phyloP scores from a whole-genome alignment of 2,888 invertebrate genomes.

The Rotaria magnacalcarata region DNA sequence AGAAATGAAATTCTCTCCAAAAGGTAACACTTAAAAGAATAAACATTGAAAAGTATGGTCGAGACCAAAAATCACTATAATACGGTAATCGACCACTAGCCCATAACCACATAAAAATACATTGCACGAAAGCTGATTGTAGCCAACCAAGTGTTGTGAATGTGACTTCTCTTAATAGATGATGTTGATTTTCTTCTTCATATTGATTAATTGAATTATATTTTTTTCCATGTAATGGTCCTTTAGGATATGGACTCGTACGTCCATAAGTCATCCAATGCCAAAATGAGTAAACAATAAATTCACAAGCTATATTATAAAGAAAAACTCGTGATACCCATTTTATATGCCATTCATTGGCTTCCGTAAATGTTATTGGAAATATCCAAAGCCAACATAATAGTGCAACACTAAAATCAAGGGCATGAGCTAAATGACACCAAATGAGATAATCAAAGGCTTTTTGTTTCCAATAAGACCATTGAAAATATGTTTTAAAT shows the following conservation, averaged over 20 bases:
- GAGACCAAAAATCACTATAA: background rate
- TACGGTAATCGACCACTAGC: background rate
- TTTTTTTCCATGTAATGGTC: background rate
- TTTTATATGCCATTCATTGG: background rate
- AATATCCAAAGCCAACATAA: background rate
- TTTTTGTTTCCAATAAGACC: background rate
- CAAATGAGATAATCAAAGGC: background rate
- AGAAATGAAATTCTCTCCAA: conserved; percentile 21
- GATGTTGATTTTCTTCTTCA: background rate
- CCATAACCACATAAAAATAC: conserved; percentile 6
- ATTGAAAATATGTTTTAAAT: background rate
- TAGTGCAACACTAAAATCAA: background rate
- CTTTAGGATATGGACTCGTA: background rate
- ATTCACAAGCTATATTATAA: background rate
- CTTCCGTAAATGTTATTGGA: background rate
- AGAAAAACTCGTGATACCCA: conserved; percentile 5
- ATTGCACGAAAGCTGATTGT: conserved; percentile 1
- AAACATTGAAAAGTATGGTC: background rate
- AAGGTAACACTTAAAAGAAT: background rate
- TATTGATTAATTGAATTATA: background rate
- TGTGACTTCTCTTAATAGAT: background rate
- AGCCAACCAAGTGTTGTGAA: background rate
- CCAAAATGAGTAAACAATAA: background rate
- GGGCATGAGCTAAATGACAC: background rate
- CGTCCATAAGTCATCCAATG: background rate